A percentile compares a stretch with the other conserved stretches of the same genome.
These are phyloP conservation scores for Lagenorhynchus albirostris DNA, from an alignment of 2,113 vertebrate species.

Conservation along the genomic window DNA sequence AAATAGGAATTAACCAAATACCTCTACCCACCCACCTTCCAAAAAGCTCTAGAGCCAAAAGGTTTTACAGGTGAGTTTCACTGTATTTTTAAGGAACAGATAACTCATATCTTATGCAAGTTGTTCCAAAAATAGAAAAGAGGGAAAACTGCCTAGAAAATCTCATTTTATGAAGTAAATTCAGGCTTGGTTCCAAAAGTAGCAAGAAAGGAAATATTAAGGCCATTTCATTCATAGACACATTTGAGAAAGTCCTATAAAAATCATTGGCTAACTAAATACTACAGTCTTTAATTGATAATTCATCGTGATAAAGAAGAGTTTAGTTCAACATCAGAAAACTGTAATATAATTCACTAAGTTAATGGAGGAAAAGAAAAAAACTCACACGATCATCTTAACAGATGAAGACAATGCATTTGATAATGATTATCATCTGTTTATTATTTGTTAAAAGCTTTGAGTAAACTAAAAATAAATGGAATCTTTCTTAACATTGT, in stretches of 20 bases:
- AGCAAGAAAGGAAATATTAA: not conserved
- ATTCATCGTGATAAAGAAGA: not conserved
- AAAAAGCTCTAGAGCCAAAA: not conserved
- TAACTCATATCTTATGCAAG: not conserved
- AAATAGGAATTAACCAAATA: not conserved
- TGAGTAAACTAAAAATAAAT: not conserved
- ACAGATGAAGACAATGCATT: not conserved
- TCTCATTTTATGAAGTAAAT: not conserved
- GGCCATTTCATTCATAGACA: not conserved
- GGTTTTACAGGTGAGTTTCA: not conserved
- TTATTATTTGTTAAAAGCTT: conserved; percentile 14
- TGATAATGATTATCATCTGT: not conserved
- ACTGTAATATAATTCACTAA: not conserved
- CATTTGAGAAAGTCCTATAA: not conserved
- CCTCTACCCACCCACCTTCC: not conserved
- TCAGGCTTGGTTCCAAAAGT: not conserved
- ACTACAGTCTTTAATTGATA: not conserved
- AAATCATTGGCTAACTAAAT: not conserved
- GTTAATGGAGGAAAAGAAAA: not conserved
- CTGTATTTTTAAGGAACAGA: not conserved
- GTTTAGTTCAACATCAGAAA: not conserved
- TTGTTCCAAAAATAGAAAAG: conserved; percentile 10
- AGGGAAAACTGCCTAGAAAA: not conserved
- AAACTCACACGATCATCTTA: not conserved
- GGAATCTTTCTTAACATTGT: not conserved